Conservation (phyloP, 2,888 invertebrate genomes). For the Rhagonycha lutea region DNA sequence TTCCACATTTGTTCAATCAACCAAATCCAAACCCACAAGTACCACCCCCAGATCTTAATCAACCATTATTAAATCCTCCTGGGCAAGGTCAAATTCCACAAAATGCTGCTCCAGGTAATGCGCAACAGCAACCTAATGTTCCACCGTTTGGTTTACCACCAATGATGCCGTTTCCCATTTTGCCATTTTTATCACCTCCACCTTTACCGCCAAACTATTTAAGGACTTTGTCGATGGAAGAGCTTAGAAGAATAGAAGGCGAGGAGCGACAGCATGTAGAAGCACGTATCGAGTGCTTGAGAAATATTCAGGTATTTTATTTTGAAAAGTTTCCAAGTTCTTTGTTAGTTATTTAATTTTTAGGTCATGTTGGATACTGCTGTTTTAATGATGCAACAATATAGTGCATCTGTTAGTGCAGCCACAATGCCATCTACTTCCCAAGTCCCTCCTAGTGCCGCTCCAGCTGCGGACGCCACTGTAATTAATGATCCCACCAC, state of each 20-base stretch:
- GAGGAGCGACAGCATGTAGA: conserved; percentile 85
- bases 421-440: conserved; percentile 37
- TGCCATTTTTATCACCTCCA: conserved; percentile 66
- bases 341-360: conserved; percentile 48
- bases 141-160: conserved; percentile 61
- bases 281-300: conserved; percentile 81
- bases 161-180: conserved; percentile 58
- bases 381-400: conserved; percentile 92
- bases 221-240: conserved; percentile 77
- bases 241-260: conserved; percentile 88
- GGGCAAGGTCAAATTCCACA: conserved; percentile 29
- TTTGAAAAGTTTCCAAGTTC: background rate
- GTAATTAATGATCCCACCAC: background rate
- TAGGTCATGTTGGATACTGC: conserved; percentile 92
- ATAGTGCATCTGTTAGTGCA: conserved; percentile 69
- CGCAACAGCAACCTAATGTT: conserved; percentile 39
- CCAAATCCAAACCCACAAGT: conserved; percentile 30
- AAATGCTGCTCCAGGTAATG: background rate
- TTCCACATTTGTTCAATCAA: conserved; percentile 30
- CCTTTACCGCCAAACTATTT: conserved; percentile 80
- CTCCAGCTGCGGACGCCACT: conserved; percentile 3
- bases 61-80: conserved; percentile 42
- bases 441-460: conserved; percentile 8
- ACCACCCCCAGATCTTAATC: conserved; percentile 27
- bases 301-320: conserved; percentile 63